Evolutionary conservation across 2,113 vertebrate genomes (phyloP).

Genomic region (Malurus cyaneus): DNA sequence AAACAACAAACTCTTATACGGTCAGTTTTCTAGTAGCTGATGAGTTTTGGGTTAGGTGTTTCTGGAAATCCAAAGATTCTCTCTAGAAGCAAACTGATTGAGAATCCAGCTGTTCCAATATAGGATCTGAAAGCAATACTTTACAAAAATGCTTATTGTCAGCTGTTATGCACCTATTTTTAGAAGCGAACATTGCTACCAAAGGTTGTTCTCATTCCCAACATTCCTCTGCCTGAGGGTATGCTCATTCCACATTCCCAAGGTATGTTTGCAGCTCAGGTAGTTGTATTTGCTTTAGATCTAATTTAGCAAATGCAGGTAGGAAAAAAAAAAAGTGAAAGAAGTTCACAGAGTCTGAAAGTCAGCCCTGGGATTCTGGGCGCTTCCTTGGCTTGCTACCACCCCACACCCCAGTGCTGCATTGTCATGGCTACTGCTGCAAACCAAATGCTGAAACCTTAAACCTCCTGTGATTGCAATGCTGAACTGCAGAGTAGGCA

Average conservation of each 20-base stretch:
- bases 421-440: neutral
- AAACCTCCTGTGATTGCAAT: neutral
- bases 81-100: neutral
- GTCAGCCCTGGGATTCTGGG: neutral
- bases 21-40: neutral
- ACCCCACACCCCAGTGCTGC: neutral
- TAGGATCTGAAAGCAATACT: neutral
- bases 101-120: constrained; percentile 46
- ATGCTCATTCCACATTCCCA: constrained; percentile 20
- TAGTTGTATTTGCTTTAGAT: constrained; percentile 32
- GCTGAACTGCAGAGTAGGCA: neutral
- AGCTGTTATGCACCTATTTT: constrained; percentile 27
- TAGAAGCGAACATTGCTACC: neutral
- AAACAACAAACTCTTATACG: neutral
- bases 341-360: neutral
- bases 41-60: neutral
- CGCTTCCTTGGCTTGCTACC: neutral
- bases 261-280: constrained; percentile 4
- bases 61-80: neutral
- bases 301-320: constrained; percentile 17
- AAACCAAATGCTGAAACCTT: neutral
- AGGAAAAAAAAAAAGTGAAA: neutral
- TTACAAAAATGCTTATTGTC: constrained; percentile 44
- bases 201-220: constrained; percentile 40
- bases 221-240: constrained; percentile 11